Percentiles rank a stretch among this genome's conserved stretches.
Evolutionary conservation across 2,113 vertebrate species (phyloP).

Genomic region (Manacus vitellinus): DNA sequence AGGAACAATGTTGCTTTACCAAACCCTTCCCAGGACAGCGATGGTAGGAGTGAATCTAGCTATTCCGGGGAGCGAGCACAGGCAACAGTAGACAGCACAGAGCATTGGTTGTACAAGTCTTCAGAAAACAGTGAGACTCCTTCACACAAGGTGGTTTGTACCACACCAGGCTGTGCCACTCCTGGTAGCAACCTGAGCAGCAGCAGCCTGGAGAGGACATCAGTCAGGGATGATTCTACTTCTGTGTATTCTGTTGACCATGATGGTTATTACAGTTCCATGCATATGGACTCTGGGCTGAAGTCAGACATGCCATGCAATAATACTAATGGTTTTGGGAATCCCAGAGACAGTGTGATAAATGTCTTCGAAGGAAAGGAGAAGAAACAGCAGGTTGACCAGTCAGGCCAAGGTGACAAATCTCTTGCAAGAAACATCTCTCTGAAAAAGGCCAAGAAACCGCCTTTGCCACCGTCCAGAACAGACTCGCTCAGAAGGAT

Average conservation of each 20-base stretch:
- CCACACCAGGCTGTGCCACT: slow-evolving; percentile 82
- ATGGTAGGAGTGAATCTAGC: slow-evolving; percentile 79
- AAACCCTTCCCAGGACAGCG: slow-evolving; percentile 57
- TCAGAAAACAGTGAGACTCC: slow-evolving; percentile 71
- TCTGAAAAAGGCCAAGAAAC: slow-evolving; percentile 92
- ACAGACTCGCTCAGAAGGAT: slow-evolving; percentile 91
- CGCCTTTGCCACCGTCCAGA: slow-evolving; percentile 88
- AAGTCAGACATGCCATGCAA: slow-evolving; percentile 72
- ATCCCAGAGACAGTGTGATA: slow-evolving; percentile 82
- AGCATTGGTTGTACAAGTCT: slow-evolving; percentile 83
- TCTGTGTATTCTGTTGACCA: slow-evolving; percentile 88
- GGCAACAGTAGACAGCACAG: slow-evolving; percentile 63
- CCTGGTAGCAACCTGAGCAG: slow-evolving; percentile 85
- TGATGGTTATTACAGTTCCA: slow-evolving; percentile 82
- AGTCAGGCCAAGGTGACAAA: slow-evolving; percentile 77
- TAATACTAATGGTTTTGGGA: slow-evolving; percentile 75
- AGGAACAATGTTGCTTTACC: slow-evolving; percentile 46
- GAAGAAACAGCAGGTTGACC: slow-evolving; percentile 74
- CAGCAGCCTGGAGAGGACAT: slow-evolving; percentile 83
- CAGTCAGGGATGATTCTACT: slow-evolving; percentile 81
- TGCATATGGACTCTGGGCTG: slow-evolving; percentile 79
- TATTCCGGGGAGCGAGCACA: slow-evolving; percentile 76
- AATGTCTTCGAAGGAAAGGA: slow-evolving; percentile 83
- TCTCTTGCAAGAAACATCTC: slow-evolving; percentile 90
- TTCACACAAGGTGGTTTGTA: slow-evolving; percentile 64